Conservation (phyloP, 2,113 vertebrate species). For the Empidonax traillii region DNA sequence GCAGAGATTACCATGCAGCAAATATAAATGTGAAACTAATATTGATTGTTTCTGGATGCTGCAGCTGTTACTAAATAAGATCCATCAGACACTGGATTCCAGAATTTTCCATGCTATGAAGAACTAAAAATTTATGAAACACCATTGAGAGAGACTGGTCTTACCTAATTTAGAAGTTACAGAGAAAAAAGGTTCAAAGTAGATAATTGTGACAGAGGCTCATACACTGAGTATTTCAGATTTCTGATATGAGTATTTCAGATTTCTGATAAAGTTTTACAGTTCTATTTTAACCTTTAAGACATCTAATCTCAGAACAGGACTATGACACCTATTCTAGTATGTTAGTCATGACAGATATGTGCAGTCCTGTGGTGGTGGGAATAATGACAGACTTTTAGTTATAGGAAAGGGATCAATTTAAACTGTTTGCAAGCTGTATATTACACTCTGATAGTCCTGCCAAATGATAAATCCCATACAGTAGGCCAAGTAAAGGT, state of each 20-base stretch:
- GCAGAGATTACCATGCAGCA: not conserved
- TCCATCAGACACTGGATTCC: not conserved
- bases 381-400: not conserved
- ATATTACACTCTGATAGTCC: not conserved
- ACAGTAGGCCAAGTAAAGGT: not conserved
- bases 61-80: not conserved
- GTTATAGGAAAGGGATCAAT: accelerated
- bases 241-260: not conserved
- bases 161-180: not conserved
- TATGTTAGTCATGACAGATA: not conserved
- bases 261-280: not conserved
- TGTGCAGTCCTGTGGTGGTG: accelerated
- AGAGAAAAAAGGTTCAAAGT: not conserved
- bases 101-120: not conserved
- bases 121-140: not conserved
- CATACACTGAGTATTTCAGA: not conserved
- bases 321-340: not conserved
- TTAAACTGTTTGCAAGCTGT: not conserved
- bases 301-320: not conserved
- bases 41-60: not conserved
- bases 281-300: not conserved
- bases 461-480: not conserved
- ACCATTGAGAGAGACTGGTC: not conserved
- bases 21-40: not conserved
- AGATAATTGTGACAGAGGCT: not conserved